phyloP scores from a whole-genome alignment of 2,888 invertebrate genomes.

The Xestoiulus laeticollis region DNA sequence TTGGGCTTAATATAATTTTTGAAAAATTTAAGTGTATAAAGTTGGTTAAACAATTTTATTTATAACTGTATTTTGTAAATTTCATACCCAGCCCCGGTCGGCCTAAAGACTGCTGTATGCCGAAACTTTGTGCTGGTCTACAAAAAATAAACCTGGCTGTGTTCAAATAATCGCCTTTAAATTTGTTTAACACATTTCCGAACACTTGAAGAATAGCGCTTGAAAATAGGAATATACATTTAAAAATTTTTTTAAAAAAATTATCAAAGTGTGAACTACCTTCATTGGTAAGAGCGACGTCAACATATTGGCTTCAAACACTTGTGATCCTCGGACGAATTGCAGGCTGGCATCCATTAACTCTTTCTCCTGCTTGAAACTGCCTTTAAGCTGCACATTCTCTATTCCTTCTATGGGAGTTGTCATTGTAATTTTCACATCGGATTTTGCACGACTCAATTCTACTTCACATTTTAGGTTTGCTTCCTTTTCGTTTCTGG shows the following conservation, averaged over 20 bases:
- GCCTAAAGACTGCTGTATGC: too few relatives aligned
- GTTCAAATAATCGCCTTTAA: too few relatives aligned
- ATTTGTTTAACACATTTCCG: too few relatives aligned
- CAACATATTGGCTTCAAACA: constrained; percentile 46
- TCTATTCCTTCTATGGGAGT: constrained; percentile 52
- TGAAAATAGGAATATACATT: too few relatives aligned
- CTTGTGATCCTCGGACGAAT: constrained; percentile 48
- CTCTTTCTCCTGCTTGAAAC: constrained; percentile 43
- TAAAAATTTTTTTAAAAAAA: background rate
- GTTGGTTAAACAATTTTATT: too few relatives aligned
- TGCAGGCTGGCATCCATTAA: constrained; percentile 46
- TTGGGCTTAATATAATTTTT: too few relatives aligned
- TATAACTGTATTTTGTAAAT: too few relatives aligned
- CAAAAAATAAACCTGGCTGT: too few relatives aligned
- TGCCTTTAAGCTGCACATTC: constrained; percentile 6
- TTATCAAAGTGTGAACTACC: background rate
- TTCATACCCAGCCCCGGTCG: too few relatives aligned
- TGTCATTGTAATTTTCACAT: background rate
- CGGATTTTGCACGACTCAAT: background rate
- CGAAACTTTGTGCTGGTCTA: too few relatives aligned
- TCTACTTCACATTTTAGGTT: background rate
- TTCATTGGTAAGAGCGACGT: background rate
- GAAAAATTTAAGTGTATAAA: too few relatives aligned
- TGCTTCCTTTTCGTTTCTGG: constrained; percentile 12
- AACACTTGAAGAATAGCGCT: too few relatives aligned